Conservation (phyloP, 2,113 vertebrate species). For the Catharus minimus region DNA sequence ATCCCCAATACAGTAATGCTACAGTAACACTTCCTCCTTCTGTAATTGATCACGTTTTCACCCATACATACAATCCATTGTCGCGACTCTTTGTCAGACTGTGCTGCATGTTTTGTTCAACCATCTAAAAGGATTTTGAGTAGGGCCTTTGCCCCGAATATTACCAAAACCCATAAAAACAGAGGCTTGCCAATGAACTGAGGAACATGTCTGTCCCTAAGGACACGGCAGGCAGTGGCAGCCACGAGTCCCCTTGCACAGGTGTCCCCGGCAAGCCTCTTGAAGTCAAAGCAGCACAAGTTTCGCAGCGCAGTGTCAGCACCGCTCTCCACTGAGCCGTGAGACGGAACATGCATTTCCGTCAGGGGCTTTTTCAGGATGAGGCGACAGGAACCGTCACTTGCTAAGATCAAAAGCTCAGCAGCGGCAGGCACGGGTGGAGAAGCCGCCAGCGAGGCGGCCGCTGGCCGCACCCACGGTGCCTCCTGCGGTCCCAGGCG, state of each 20-base stretch:
- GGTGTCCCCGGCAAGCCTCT: background rate
- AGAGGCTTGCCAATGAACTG: background rate
- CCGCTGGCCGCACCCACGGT: background rate
- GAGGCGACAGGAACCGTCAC: background rate
- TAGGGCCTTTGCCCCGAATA: background rate
- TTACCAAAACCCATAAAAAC: background rate
- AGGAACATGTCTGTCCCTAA: background rate
- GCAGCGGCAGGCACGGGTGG: rapidly evolving
- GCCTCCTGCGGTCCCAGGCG: background rate
- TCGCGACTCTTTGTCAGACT: background rate
- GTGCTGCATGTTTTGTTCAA: rapidly evolving
- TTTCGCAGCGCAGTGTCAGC: background rate
- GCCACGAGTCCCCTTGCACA: rapidly evolving
- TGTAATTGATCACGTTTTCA: background rate
- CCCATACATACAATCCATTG: background rate
- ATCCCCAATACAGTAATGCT: background rate
- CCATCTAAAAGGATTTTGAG: background rate
- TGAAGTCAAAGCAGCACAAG: background rate
- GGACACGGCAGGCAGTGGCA: rapidly evolving
- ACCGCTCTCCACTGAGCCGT: background rate
- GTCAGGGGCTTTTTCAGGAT: background rate
- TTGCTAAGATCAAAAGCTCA: background rate
- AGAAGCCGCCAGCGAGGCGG: background rate
- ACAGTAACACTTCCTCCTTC: background rate
- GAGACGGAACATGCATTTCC: background rate